These are phyloP conservation scores for Protobothrops flavoviridis DNA, from an alignment of 2,113 vertebrate species.

Conservation along the genomic window DNA sequence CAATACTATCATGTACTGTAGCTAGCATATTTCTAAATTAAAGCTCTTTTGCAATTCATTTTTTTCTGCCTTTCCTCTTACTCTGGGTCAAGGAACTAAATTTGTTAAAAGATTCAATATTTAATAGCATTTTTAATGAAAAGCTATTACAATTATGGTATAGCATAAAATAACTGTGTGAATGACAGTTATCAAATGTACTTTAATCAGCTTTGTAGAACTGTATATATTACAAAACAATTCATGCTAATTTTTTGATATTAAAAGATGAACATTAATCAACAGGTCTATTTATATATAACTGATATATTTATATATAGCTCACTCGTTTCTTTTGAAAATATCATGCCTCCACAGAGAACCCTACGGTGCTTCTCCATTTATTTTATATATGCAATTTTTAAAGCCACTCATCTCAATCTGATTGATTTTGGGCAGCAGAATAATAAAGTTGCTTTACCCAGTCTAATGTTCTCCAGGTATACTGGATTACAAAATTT, in stretches of 20 bases:
- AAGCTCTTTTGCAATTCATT: slow-evolving; percentile 9
- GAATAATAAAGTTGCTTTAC: background rate
- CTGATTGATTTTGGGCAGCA: background rate
- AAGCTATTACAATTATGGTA: background rate
- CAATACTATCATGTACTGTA: background rate
- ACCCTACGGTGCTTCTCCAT: background rate
- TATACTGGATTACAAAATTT: background rate
- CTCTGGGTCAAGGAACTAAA: background rate
- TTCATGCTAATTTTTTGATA: slow-evolving; percentile 12
- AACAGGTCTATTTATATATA: background rate
- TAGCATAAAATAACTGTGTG: background rate
- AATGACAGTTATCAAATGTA: background rate
- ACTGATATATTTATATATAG: background rate
- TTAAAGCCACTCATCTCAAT: background rate
- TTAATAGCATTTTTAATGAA: background rate
- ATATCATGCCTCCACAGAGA: background rate
- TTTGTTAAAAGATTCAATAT: background rate
- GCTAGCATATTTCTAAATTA: slow-evolving; percentile 5
- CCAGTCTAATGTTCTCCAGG: background rate
- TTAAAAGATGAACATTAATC: slow-evolving; percentile 16
- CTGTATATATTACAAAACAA: background rate
- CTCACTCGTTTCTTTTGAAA: background rate
- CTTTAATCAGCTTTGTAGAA: background rate
- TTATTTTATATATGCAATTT: background rate
- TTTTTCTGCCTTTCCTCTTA: background rate